phyloP scores from a whole-genome alignment of 2,888 invertebrate species.

The Ophonus ardosiacus region DNA sequence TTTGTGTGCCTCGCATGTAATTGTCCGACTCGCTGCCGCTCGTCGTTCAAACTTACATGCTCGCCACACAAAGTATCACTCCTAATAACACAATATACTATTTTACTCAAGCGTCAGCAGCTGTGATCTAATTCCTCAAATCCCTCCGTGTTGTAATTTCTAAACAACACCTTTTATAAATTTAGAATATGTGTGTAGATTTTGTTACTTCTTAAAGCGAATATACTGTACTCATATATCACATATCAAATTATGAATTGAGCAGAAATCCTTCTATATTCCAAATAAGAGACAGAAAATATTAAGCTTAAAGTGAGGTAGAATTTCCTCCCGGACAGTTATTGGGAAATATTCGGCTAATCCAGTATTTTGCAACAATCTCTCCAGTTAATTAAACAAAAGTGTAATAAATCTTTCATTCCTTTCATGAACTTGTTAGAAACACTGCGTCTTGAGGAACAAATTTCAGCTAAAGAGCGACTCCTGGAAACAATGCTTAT shows the following conservation, averaged over 20 bases:
- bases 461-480: slow-evolving; percentile 52
- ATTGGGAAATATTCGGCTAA: slow-evolving; percentile 35
- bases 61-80: too few species aligned
- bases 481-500: slow-evolving; percentile 52
- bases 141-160: too few species aligned
- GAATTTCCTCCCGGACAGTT: slow-evolving; percentile 5
- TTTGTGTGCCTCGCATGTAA: too few species aligned
- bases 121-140: too few species aligned
- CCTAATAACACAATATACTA: too few species aligned
- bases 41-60: too few species aligned
- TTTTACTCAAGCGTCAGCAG: too few species aligned
- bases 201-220: too few species aligned
- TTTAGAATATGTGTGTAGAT: too few species aligned
- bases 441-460: slow-evolving; percentile 27
- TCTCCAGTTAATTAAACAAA: slow-evolving; percentile 44
- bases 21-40: too few species aligned
- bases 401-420: slow-evolving; percentile 32
- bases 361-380: slow-evolving; percentile 44
- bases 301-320: not conserved
- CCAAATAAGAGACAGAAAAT: not conserved
- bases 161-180: too few species aligned
- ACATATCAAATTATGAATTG: not conserved
- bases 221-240: too few species aligned
- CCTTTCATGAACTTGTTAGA: slow-evolving; percentile 47
- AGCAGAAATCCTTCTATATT: not conserved